Evolutionary conservation across 2,113 vertebrate genomes (phyloP), one percentile per base, ranked within the genome.

Genomic region (Tachycineta bicolor): DNA sequence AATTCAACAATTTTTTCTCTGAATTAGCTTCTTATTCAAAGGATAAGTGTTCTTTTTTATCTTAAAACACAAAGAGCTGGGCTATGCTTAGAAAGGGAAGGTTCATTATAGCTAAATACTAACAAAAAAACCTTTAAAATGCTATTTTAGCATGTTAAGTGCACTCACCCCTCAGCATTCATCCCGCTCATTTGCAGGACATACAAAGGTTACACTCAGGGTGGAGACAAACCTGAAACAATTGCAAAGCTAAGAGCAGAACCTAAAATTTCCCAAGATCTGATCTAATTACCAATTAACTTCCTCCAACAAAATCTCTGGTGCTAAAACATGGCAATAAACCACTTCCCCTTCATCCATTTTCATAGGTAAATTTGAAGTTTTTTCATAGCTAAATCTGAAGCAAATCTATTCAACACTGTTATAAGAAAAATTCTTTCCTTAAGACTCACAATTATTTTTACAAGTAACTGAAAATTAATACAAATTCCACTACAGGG

Each of bases 11-110:
- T 91, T 94, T 93, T 69, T 21, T 62, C 46, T 87, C 74, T 92
- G 87, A 96, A 95, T 92, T 93, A 92, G 63, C 70, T 90, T 75
- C 71, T 92, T 95, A 93, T 95, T 95, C 90, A 96, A n/a, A 75
- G 41, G 53, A 87, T 76, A 67, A 87, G 53, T 64, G 52, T 29
- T 90, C 25, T 62, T 83, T 90, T 70, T 70, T 25, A 37, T 37
- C 39, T 96, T 84, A 49, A 63, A 93, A n/a, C 55, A 94, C 64
- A 82, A 89, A 90, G 43, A 81, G 44, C 56, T 73, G 37, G 8
- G 67, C 50, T 88, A 20, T 80, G 60, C 52, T 86, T 77, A 77
- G 80, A 93, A 90, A 89, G 50, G 41, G 58, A 69, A 84, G 21
- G 39, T 28, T 69, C 39, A 44, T 50, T 77, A 18, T 1, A 74